Conservation (phyloP, 2,888 invertebrate genomes). For the Fabriciana adippe region DNA sequence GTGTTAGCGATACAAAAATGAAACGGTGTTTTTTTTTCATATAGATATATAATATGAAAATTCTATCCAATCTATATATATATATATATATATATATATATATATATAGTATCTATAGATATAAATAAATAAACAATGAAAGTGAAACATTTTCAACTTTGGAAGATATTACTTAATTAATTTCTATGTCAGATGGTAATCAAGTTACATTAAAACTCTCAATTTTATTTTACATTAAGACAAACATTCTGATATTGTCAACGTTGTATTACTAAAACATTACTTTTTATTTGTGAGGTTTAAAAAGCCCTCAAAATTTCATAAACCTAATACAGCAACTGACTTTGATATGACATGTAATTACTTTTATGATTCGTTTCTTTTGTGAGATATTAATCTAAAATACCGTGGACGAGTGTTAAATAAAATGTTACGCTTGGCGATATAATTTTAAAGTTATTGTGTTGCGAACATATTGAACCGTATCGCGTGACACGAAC, state of each 20-base stretch:
- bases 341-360: slow-evolving; percentile 46
- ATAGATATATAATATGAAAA: too few species aligned
- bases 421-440: slow-evolving; percentile 41
- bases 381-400: slow-evolving; percentile 40
- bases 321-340: slow-evolving; percentile 35
- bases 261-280: background rate
- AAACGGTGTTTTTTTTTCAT: too few species aligned
- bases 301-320: slow-evolving; percentile 28
- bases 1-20: too few species aligned
- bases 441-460: slow-evolving; percentile 42
- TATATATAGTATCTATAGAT: too few species aligned
- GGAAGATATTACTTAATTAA: too few species aligned
- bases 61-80: too few species aligned
- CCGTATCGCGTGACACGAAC: slow-evolving; percentile 37
- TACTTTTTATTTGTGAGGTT: slow-evolving; percentile 9
- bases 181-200: background rate
- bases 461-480: slow-evolving; percentile 33
- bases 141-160: too few species aligned
- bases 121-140: too few species aligned
- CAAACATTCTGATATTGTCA: background rate
- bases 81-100: too few species aligned
- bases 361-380: slow-evolving; percentile 41
- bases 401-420: slow-evolving; percentile 28
- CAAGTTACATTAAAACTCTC: background rate
- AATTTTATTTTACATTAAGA: background rate